A percentile compares a stretch with the other conserved stretches of the same genome.
Conservation (phyloP, 2,797 vertebrate species). For the Anas bahamensis region DNA sequence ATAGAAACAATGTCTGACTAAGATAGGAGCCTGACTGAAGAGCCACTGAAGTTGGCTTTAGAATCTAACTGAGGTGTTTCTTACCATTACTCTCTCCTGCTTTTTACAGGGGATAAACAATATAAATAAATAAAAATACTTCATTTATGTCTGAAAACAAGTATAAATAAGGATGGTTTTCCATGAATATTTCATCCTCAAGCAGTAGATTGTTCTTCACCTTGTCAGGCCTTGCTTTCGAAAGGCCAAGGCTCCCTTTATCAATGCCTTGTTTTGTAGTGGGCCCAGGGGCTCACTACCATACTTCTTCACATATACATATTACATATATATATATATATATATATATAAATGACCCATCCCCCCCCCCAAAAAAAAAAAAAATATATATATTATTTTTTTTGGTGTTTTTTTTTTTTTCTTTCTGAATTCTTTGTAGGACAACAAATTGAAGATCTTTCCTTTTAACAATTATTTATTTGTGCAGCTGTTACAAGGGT, state of each 20-base stretch:
- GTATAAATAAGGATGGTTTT: background rate
- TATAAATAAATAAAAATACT: no score
- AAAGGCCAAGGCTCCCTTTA: background rate
- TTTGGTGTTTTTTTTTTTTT: no score
- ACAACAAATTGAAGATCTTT: background rate
- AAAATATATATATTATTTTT: no score
- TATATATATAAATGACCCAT: no score
- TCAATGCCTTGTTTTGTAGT: background rate
- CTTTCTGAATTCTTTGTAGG: background rate
- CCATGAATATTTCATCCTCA: background rate
- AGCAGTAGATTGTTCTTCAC: background rate
- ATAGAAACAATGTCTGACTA: background rate
- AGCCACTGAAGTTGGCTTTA: background rate
- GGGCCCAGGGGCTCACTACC: no score
- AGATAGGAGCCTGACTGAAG: background rate
- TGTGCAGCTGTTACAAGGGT: background rate
- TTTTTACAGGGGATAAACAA: background rate
- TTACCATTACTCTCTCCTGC: background rate
- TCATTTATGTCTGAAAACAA: background rate
- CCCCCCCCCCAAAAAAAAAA: no score
- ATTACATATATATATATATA: no score
- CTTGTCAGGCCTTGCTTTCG: background rate
- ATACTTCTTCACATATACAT: background rate
- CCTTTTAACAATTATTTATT: background rate
- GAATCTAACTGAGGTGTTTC: background rate